Evolutionary conservation across 2,113 vertebrate species (phyloP).

Genomic region (Cranoglanis bouderius): DNA sequence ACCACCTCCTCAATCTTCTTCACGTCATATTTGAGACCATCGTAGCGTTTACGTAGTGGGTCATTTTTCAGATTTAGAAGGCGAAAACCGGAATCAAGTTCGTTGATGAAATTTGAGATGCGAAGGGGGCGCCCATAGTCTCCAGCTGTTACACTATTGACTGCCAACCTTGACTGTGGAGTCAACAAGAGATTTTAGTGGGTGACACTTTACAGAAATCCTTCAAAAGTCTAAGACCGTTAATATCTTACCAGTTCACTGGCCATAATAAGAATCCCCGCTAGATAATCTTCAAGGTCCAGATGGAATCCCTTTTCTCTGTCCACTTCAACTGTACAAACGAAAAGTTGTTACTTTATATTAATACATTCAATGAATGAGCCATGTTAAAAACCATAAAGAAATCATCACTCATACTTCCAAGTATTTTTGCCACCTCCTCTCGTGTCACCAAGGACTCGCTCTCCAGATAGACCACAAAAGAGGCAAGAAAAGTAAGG

Average conservation of each 20-base stretch:
- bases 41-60: conserved; percentile 94
- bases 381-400: neutral
- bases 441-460: conserved; percentile 90
- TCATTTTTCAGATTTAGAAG: conserved; percentile 98
- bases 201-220: neutral
- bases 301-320: conserved; percentile 95
- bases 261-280: conserved; percentile 91
- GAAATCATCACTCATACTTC: conserved; percentile 78
- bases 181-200: neutral
- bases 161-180: conserved; percentile 86
- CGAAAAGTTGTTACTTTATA: neutral
- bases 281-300: conserved; percentile 96
- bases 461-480: conserved; percentile 91
- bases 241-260: conserved; percentile 85
- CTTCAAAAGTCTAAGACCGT: neutral
- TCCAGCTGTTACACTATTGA: conserved; percentile 96
- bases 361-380: neutral
- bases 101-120: conserved; percentile 95
- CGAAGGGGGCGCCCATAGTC: conserved; percentile 92
- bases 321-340: conserved; percentile 84
- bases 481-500: conserved; percentile 87
- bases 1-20: conserved; percentile 99
- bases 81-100: conserved; percentile 95
- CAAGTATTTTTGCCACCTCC: conserved; percentile 88
- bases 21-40: conserved; percentile 96